These are phyloP conservation scores for Drosophila mulleri DNA, from an alignment of 2,888 invertebrate species.

Conservation along the genomic window DNA sequence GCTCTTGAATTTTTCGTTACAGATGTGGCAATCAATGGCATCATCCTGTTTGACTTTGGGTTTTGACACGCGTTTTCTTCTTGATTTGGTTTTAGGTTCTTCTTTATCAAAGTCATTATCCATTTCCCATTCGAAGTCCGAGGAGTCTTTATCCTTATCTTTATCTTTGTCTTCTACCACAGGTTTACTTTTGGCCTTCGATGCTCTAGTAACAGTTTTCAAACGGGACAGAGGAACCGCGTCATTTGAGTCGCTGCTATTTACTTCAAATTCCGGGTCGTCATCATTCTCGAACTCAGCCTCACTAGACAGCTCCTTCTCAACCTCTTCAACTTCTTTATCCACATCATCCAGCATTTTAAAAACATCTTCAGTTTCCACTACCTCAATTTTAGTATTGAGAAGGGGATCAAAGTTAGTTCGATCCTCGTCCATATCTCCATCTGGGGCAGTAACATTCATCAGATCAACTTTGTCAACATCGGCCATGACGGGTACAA, in stretches of 20 bases:
- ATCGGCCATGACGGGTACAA: constrained; percentile 37
- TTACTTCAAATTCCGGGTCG: constrained; percentile 61
- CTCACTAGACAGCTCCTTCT: constrained; percentile 7
- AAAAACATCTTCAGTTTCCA: constrained; percentile 79
- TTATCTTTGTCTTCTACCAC: constrained; percentile 22
- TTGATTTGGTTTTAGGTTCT: constrained; percentile 36
- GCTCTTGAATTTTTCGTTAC: constrained; percentile 79
- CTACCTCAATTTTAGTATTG: constrained; percentile 69
- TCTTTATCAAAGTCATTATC: constrained; percentile 30
- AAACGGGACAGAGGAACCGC: constrained; percentile 72
- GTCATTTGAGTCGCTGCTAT: constrained; percentile 69
- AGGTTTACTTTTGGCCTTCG: constrained; percentile 29
- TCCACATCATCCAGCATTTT: constrained; percentile 78
- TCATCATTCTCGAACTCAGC: constrained; percentile 53
- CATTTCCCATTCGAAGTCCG: constrained; percentile 49
- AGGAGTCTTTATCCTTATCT: constrained; percentile 28
- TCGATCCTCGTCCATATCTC: constrained; percentile 73
- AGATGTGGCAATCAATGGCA: constrained; percentile 79
- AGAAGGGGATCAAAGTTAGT: constrained; percentile 51
- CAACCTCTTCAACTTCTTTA: constrained; percentile 32
- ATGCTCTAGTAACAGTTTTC: constrained; percentile 15
- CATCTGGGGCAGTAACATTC: constrained; percentile 37
- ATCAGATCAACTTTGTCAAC: constrained; percentile 65
- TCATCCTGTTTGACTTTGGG: constrained; percentile 58
- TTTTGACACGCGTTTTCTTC: constrained; percentile 53